phyloP scores from a whole-genome alignment of 2,113 vertebrate genomes.

The Mastomys natalensis region DNA sequence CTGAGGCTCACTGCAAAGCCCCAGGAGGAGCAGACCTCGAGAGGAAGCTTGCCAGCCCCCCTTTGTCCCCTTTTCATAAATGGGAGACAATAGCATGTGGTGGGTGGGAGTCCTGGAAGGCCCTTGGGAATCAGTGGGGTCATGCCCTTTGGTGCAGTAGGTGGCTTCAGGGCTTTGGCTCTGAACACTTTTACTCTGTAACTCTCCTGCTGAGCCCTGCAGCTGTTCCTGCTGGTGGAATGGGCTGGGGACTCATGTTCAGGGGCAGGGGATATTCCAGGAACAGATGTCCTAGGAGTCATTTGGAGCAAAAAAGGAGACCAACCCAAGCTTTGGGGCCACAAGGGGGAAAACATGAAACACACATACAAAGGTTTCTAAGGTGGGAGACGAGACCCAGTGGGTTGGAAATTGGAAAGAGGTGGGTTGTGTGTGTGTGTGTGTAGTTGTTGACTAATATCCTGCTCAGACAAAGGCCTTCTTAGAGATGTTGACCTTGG shows the following conservation, averaged over 20 bases:
- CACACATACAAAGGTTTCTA: background rate
- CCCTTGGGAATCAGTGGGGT: background rate
- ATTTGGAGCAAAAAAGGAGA: constrained; percentile 26
- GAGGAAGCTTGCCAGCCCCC: background rate
- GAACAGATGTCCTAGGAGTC: constrained; percentile 47
- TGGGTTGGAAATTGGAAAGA: background rate
- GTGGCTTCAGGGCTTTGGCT: background rate
- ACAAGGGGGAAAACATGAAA: background rate
- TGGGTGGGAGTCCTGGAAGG: background rate
- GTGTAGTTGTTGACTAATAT: background rate
- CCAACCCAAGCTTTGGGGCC: background rate
- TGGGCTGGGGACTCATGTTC: background rate
- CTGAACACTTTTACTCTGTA: background rate
- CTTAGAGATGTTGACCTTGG: constrained; percentile 3
- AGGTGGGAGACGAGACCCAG: background rate
- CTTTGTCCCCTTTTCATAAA: background rate
- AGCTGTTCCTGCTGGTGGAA: constrained; percentile 47
- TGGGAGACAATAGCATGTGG: background rate
- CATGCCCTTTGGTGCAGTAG: background rate
- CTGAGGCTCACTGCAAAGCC: background rate
- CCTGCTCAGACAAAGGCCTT: background rate
- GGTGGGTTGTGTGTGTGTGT: too few relatives aligned
- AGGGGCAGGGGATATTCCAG: background rate
- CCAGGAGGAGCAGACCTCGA: background rate
- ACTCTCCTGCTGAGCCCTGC: background rate